Conservation (phyloP, 1,140 invertebrate genomes). For the Aphelinus certus region DNA sequence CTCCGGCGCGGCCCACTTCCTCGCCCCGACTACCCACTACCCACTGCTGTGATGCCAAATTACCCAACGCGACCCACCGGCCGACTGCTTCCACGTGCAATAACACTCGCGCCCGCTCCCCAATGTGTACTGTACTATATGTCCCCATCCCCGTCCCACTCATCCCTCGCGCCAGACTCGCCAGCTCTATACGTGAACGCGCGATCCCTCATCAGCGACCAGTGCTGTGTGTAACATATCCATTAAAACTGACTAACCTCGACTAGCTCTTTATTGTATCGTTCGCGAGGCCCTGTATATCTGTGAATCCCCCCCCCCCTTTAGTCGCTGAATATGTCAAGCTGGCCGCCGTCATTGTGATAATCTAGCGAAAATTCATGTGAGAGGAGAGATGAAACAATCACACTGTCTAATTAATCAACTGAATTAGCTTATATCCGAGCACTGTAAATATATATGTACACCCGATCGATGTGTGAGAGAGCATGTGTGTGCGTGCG, state of each 20-base stretch:
- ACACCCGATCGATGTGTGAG: conserved; percentile 58
- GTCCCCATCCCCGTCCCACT: no score
- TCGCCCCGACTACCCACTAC: conserved; percentile 54
- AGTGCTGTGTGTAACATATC: no score
- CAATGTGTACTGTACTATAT: no score
- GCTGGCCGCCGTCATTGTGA: conserved; percentile 58
- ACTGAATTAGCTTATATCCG: conserved; percentile 56
- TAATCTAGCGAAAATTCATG: conserved; percentile 44
- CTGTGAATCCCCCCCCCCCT: not conserved
- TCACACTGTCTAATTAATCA: conserved; percentile 59
- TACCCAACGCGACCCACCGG: no score
- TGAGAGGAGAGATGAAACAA: conserved; percentile 5
- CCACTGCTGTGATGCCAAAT: conserved; percentile 62
- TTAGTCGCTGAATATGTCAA: conserved; percentile 49
- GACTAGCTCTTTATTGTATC: no score
- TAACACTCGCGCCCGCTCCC: no score
- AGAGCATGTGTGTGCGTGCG: conserved; percentile 37
- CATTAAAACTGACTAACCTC: no score
- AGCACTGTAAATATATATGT: conserved; percentile 61
- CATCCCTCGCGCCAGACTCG: conserved; percentile 34
- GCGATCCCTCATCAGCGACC: conserved; percentile 20
- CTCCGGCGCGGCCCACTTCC: conserved; percentile 46
- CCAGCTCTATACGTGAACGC: not conserved
- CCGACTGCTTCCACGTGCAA: no score
- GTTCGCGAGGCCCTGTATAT: no score